phyloP scores from a whole-genome alignment of 2,797 vertebrate species.

The Ctenochaetus hawaiiensis region DNA sequence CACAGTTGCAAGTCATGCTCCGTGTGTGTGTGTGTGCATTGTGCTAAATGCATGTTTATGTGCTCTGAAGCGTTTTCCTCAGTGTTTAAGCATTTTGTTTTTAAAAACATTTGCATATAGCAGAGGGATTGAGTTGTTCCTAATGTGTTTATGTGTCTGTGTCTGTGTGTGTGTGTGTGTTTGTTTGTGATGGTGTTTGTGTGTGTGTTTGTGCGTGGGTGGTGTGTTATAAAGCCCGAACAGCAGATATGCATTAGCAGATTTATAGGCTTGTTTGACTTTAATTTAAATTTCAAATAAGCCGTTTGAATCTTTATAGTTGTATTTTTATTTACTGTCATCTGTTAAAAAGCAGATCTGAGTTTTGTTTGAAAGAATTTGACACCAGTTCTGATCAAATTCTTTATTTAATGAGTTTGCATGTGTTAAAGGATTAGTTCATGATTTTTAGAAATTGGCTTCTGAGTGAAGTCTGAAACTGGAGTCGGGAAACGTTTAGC shows the following conservation, averaged over 20 bases:
- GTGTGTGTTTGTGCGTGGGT: not conserved
- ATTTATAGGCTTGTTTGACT: not conserved
- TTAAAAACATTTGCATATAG: conserved; percentile 32
- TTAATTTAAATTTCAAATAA: not conserved
- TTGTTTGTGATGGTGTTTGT: not conserved
- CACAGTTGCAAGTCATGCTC: conserved; percentile 62
- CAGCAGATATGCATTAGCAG: not conserved
- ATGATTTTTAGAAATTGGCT: too few relatives aligned
- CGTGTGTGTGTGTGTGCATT: conserved; percentile 28
- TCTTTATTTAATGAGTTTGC: not conserved
- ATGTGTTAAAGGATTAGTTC: not conserved
- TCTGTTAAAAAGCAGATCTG: too few relatives aligned
- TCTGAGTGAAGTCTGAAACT: not conserved
- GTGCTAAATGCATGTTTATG: not conserved
- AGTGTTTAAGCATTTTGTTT: conserved; percentile 18
- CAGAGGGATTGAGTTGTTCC: not conserved
- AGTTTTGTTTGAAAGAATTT: too few relatives aligned
- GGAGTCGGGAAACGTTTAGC: not conserved
- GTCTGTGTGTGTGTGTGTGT: not conserved
- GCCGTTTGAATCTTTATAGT: not conserved
- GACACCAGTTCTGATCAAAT: too few relatives aligned
- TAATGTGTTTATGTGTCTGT: conserved; percentile 9
- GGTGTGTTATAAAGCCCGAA: conserved; percentile 6
- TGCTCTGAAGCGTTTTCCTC: conserved; percentile 11
- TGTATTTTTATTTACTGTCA: not conserved